A percentile compares a stretch with the other conserved stretches of the same genome.
These are phyloP conservation scores for Punctoribates punctum DNA, from an alignment of 2,888 invertebrate species.

Conservation along the genomic window DNA sequence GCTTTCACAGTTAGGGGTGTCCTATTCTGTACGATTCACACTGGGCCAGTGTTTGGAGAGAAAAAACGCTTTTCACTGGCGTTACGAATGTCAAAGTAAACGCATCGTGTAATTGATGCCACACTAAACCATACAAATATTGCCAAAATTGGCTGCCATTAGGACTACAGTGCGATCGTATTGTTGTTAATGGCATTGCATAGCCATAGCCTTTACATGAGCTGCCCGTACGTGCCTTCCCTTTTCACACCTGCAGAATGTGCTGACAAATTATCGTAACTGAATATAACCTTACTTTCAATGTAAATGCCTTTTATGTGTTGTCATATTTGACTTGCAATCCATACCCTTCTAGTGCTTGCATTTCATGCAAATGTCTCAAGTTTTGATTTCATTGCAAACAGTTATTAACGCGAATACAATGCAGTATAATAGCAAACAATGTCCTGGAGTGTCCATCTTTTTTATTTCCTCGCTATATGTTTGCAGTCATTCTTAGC, in stretches of 20 bases:
- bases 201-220: neutral
- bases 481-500: too few relatives aligned
- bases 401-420: too few relatives aligned
- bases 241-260: neutral
- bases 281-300: neutral
- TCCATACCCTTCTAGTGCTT: too few relatives aligned
- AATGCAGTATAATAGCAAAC: too few relatives aligned
- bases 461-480: too few relatives aligned
- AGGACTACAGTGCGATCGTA: neutral
- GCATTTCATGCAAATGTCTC: too few relatives aligned
- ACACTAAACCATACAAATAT: neutral
- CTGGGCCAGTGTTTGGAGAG: neutral
- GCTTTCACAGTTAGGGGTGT: slow-evolving; percentile 2
- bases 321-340: too few relatives aligned
- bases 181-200: neutral
- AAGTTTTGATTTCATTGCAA: too few relatives aligned
- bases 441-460: too few relatives aligned
- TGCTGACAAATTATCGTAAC: neutral
- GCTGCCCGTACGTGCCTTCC: neutral
- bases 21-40: neutral
- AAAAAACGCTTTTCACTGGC: neutral
- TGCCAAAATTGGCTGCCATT: neutral
- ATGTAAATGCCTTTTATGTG: neutral
- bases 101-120: slow-evolving; percentile 4
- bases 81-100: slow-evolving; percentile 23